These are phyloP conservation scores for Synanceia verrucosa DNA, from an alignment of 2,797 vertebrate genomes.

Conservation along the genomic window DNA sequence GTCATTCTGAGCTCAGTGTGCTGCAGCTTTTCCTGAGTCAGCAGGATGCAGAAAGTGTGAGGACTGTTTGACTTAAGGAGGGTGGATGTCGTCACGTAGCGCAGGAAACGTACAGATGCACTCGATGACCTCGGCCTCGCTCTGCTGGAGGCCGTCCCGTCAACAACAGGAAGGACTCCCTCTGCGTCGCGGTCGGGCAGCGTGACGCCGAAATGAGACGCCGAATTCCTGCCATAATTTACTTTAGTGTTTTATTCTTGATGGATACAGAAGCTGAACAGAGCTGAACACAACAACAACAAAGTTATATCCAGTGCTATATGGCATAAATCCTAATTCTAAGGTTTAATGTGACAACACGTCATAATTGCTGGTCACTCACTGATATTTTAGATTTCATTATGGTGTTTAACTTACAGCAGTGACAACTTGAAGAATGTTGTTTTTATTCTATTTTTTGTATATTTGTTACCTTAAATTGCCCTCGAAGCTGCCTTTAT, in stretches of 20 bases:
- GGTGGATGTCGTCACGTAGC: slow-evolving; percentile 31
- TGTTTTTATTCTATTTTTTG: too few relatives aligned
- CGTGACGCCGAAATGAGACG: not conserved
- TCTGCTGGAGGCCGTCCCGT: slow-evolving; percentile 12
- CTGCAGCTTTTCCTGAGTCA: not conserved
- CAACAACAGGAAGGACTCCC: slow-evolving; percentile 16
- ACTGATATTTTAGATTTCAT: not conserved
- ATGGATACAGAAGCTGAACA: not conserved
- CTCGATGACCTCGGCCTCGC: slow-evolving; percentile 37
- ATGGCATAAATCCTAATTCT: too few relatives aligned
- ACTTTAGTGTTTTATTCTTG: not conserved
- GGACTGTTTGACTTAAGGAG: slow-evolving; percentile 20
- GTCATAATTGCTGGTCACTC: not conserved
- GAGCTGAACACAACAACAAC: too few relatives aligned
- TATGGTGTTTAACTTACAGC: too few relatives aligned
- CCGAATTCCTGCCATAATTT: not conserved
- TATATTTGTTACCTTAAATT: too few relatives aligned
- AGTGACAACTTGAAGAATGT: too few relatives aligned
- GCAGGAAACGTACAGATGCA: slow-evolving; percentile 33
- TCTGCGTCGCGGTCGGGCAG: slow-evolving; percentile 3
- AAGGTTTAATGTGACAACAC: too few relatives aligned
- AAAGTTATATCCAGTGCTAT: too few relatives aligned
- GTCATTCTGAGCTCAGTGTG: too few relatives aligned
- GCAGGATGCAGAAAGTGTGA: not conserved
- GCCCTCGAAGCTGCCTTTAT: too few relatives aligned